A percentile compares a stretch with the other conserved stretches of the same genome.
Evolutionary conservation across 2,888 invertebrate genomes (phyloP).

Genomic region (Oscheius myriophilus): DNA sequence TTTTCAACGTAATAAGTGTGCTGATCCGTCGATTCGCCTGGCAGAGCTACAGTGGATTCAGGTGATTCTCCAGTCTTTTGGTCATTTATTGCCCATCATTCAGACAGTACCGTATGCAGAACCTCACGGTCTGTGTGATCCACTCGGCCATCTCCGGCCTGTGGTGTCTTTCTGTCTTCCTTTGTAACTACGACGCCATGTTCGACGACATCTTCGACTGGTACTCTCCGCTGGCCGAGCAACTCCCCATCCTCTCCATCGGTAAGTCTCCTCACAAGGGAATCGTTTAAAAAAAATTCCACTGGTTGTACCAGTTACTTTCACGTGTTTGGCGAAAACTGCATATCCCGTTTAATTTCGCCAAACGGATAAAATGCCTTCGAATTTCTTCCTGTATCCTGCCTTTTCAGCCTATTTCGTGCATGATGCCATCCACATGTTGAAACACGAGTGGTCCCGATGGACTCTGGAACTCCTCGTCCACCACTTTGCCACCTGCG

Average conservation of each 20-base stretch:
- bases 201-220: slow-evolving; percentile 56
- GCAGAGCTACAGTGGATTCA: slow-evolving; percentile 55
- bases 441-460: slow-evolving; percentile 57
- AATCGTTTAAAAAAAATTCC: too few species aligned
- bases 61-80: slow-evolving; percentile 35
- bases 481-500: slow-evolving; percentile 56
- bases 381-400: too few species aligned
- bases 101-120: slow-evolving; percentile 65
- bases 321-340: too few species aligned
- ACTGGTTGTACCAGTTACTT: too few species aligned
- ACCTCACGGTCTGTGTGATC: slow-evolving; percentile 59
- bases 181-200: slow-evolving; percentile 46
- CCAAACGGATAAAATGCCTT: too few species aligned
- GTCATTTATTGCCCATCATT: slow-evolving; percentile 16
- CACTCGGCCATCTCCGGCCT: slow-evolving; percentile 60
- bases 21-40: slow-evolving; percentile 48
- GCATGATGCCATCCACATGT: slow-evolving; percentile 65
- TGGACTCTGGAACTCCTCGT: slow-evolving; percentile 61
- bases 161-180: slow-evolving; percentile 46
- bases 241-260: slow-evolving; percentile 58
- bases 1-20: slow-evolving; percentile 47
- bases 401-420: slow-evolving; percentile 60
- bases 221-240: slow-evolving; percentile 48
- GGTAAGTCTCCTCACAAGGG: slow-evolving; percentile 35
- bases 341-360: too few species aligned